Evolutionary conservation across 2,888 invertebrate species (phyloP).

Genomic region (Polymixis lichenea): DNA sequence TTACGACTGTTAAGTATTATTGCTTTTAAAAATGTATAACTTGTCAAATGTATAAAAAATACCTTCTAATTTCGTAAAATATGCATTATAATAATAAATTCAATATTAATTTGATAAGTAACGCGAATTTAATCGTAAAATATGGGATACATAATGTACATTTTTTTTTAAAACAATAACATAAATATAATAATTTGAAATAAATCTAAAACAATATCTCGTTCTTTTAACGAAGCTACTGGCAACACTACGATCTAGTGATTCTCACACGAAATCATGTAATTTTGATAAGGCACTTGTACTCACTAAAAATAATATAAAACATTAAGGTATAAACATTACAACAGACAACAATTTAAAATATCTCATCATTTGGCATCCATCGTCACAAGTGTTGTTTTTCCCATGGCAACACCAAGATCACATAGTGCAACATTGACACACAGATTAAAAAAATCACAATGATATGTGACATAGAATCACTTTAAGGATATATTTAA

Average conservation of each 20-base stretch:
- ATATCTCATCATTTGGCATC: slow-evolving; percentile 83
- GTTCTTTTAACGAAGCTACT: slow-evolving; percentile 24
- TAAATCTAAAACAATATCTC: not conserved
- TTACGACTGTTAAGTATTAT: not conserved
- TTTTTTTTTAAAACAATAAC: not conserved
- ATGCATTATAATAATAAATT: not conserved
- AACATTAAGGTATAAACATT: slow-evolving; percentile 68
- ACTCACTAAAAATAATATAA: slow-evolving; percentile 67
- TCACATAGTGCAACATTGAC: slow-evolving; percentile 70
- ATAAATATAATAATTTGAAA: not conserved
- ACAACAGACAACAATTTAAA: slow-evolving; percentile 78
- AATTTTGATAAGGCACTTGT: slow-evolving; percentile 74
- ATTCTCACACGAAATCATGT: slow-evolving; percentile 51
- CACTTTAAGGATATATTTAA: slow-evolving; percentile 44
- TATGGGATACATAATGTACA: slow-evolving; percentile 4
- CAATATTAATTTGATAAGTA: not conserved
- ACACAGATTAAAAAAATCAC: slow-evolving; percentile 62
- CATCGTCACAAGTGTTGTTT: slow-evolving; percentile 74
- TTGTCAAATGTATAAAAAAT: not conserved
- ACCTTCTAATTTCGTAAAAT: not conserved
- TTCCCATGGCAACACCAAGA: slow-evolving; percentile 79
- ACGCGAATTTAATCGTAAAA: not conserved
- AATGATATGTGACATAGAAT: slow-evolving; percentile 63
- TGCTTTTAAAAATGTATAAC: not conserved
- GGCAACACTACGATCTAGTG: slow-evolving; percentile 62